Base-by-base conservation (phyloP, 2,113 vertebrate genomes). In the Forbesichthys papilliferus region DNA sequence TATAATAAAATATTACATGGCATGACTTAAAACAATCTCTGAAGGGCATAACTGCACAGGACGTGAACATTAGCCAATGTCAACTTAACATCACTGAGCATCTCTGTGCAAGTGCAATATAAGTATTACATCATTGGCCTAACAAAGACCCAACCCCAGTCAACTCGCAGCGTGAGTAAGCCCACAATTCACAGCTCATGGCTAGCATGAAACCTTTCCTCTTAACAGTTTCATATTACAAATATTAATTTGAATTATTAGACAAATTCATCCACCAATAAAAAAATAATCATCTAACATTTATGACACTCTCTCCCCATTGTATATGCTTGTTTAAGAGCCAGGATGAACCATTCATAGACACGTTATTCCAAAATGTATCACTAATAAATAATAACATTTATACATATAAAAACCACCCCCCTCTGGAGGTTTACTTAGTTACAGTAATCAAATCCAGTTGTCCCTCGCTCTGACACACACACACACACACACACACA, bases 311-410 rank as follows among this genome's bases (percentile, higher is more conserved):
- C 10, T 61, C 16, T 75, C 76, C 76, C 71, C 64, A 67, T 78
- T 68, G 66, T 62, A 59, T 63, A 66, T 11, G 27, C 27, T 27
- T 27, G 27, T 27, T 27, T 27, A 27, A 27, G 27, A 27, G 27
- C 27, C 27, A 61, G 62, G 64, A 82, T 83, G 66, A 87, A 65
- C 54, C 57, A 47, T 68, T 77, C 56, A 84, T 63, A 68, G 87
- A 88, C 68, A 83, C 83, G 83, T 57, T 86, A 81, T 83, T 87
- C 59, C 84, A 89, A 90, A 87, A 79, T 56, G 58, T 72, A 72
- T 85, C 48, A 49, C 90, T 91, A 92, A 93, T 92, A 93, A 93
- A 93, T 93, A 92, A 88, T 82, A 81, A 58, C 36, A 69, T 86
- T 87, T 89, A 71, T 86, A 90, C 82, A 86, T 89, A 85, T 84